Evolutionary conservation across 1,140 invertebrate species (phyloP), one percentile per base, ranked within the genome.

Genomic region (Euschistus heros): DNA sequence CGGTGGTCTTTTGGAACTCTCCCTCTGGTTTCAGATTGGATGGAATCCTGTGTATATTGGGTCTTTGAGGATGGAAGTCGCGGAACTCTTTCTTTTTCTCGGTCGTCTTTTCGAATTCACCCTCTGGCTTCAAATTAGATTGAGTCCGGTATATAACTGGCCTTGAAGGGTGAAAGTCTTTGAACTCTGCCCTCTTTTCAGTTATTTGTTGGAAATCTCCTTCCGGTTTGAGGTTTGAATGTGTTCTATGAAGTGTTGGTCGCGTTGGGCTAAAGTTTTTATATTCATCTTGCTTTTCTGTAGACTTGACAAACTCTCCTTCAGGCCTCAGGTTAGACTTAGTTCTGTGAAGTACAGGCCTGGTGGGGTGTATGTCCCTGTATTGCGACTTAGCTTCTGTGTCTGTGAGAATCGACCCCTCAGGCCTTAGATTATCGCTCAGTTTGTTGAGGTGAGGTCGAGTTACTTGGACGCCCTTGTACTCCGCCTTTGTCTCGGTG

Each of bases 121-220:
- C 71, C 57, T 68, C 69, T 2, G 66, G 55, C 64, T 69, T 69
- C 10, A 72, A 64, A 61, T 65, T 62, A 18, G 69, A 66, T 5
- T 67, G 20, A 14, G 65, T 63, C 44, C 67, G 62, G 15, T 64
- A 54, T 1, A 68, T n/a, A 4, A 67, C 46, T 1, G 68, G 63
- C 17, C 68, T 18, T 17, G 26, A 15, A 17, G 63, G 26, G 18
- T 68, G 69, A 37, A 69, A 67, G 44, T 70, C 64, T 24, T 67
- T 62, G 52, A 24, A 68, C 44, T 66, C 66, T 0, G 70, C 47
- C 30, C 65, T 55, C 1, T 57, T 42, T 44, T 67, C 66, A 10
- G 66, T 67, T 10, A 22, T 37, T 15, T 44, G 66, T 33, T 42
- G 37, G 22, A 69, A 52, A 7, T 69, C 68, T 61, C 69, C 68